A percentile compares a stretch with the other conserved stretches of the same genome.
phyloP scores from a whole-genome alignment of 2,113 vertebrate species.

The Excalfactoria chinensis region DNA sequence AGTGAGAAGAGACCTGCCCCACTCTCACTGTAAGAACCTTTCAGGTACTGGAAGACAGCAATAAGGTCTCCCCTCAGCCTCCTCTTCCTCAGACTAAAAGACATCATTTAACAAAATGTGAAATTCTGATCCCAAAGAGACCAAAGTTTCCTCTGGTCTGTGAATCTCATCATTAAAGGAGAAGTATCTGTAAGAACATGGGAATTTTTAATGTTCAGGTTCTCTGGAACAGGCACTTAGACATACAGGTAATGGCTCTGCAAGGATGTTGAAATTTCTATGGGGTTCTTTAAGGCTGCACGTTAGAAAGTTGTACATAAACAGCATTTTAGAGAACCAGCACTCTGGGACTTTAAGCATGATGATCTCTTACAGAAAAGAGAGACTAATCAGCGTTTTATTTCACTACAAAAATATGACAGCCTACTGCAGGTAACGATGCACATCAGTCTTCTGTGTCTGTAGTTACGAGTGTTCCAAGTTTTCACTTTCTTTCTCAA shows the following conservation, averaged over 20 bases:
- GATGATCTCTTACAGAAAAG: background rate
- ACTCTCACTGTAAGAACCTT: too few relatives aligned
- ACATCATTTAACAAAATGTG: background rate
- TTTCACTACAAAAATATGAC: background rate
- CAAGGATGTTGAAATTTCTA: background rate
- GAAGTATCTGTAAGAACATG: background rate
- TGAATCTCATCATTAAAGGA: background rate
- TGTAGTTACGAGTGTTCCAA: background rate
- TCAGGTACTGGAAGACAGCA: too few relatives aligned
- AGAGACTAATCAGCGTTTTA: background rate
- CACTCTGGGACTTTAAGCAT: background rate
- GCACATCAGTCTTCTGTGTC: background rate
- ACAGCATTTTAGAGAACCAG: background rate
- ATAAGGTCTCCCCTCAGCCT: too few relatives aligned
- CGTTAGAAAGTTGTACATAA: background rate
- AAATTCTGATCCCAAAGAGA: background rate
- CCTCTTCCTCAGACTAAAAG: too few relatives aligned
- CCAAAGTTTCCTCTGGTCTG: background rate
- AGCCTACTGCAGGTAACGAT: background rate
- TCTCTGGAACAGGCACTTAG: background rate
- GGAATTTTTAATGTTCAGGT: background rate
- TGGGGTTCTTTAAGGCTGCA: background rate
- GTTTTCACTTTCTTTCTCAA: background rate
- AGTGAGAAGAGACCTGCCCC: too few relatives aligned
- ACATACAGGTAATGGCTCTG: background rate